Conservation (phyloP, 30 jellyfish, hydroid and myxozoan species). For the Hydractinia echinata region DNA sequence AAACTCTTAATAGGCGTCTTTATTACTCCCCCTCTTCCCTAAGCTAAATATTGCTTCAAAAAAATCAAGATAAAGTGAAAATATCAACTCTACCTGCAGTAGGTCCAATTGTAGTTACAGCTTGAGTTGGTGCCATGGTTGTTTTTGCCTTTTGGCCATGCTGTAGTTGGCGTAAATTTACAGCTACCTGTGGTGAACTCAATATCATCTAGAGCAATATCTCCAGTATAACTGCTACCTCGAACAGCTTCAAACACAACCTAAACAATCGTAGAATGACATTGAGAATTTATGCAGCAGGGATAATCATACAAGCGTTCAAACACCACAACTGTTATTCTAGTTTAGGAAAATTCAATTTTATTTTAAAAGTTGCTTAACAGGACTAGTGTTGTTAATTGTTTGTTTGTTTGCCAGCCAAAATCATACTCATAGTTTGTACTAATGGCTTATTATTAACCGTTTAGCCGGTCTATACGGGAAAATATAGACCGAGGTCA, state of each 20-base stretch:
- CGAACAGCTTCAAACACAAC: conserved; percentile 83
- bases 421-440: too few relatives aligned
- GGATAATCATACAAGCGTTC: neutral
- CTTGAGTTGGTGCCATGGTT: conserved; percentile 89
- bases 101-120: conserved; percentile 87
- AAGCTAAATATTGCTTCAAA: neutral
- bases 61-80: neutral
- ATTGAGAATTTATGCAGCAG: neutral
- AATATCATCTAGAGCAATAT: conserved; percentile 92
- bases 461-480: too few relatives aligned
- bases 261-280: conserved; percentile 26
- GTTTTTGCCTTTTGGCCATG: conserved; percentile 92
- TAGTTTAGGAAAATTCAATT: too few relatives aligned
- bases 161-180: conserved; percentile 62
- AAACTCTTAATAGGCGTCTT: too few relatives aligned
- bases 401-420: too few relatives aligned
- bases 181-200: conserved; percentile 85
- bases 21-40: too few relatives aligned
- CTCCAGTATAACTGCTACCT: conserved; percentile 79
- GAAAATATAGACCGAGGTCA: too few relatives aligned
- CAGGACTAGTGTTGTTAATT: too few relatives aligned
- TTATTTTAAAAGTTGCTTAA: too few relatives aligned
- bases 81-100: conserved; percentile 72
- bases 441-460: too few relatives aligned
- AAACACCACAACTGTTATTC: too few relatives aligned